A percentile compares a stretch with the other conserved stretches of the same genome.
phyloP scores from a whole-genome alignment of 2,797 vertebrate species.

The Paedocypris micromegethes region DNA sequence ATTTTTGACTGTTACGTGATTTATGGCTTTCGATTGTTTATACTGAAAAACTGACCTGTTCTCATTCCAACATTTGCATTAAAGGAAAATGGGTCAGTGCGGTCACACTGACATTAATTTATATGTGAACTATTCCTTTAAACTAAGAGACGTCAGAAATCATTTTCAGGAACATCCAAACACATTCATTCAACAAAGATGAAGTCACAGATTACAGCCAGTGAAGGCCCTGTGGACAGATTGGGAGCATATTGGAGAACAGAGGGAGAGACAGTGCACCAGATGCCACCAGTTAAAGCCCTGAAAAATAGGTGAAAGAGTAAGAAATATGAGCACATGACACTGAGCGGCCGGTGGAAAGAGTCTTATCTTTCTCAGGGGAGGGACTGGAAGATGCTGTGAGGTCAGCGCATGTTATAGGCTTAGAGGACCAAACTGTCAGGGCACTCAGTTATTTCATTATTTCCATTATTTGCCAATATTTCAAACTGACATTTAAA shows the following conservation, averaged over 20 bases:
- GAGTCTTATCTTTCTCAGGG: conserved; percentile 34
- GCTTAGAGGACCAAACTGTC: conserved; percentile 5
- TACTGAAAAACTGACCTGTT: too few species aligned
- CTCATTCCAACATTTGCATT: too few species aligned
- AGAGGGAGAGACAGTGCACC: conserved; percentile 54
- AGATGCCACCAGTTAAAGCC: conserved; percentile 58
- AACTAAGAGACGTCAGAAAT: conserved; percentile 3
- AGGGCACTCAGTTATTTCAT: background rate
- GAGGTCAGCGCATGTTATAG: conserved; percentile 13
- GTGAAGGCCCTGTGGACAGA: conserved; percentile 48
- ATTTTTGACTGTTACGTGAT: too few species aligned
- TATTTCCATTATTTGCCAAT: too few species aligned
- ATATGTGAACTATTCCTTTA: background rate
- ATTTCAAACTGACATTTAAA: too few species aligned
- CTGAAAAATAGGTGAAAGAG: conserved; percentile 40
- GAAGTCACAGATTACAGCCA: conserved; percentile 31
- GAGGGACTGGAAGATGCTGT: conserved; percentile 14
- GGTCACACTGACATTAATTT: background rate
- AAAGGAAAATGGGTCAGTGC: background rate
- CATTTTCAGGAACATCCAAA: conserved; percentile 35
- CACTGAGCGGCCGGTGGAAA: conserved; percentile 25
- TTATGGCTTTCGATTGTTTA: too few species aligned
- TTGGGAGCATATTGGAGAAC: conserved; percentile 59
- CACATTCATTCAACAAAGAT: conserved; percentile 26
- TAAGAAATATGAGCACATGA: conserved; percentile 35